Base-by-base conservation (phyloP, 2,797 vertebrate genomes). In the Anguilla pacifica region DNA sequence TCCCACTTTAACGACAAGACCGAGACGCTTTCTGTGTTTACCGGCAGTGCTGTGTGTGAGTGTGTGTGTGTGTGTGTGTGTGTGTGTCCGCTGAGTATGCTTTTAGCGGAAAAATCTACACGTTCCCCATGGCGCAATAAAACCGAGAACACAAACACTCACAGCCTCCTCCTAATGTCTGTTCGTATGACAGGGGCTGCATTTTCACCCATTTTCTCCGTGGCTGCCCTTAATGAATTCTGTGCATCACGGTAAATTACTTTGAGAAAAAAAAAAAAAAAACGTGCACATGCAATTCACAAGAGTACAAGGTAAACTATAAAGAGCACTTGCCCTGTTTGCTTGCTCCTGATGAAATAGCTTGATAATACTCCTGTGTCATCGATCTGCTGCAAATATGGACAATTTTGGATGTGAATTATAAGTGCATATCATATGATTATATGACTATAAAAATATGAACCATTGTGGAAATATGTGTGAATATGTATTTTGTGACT, bases 121-220 rank as follows among this genome's bases (percentile, higher is more conserved):
- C 59, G 51, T 53, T 86, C 61, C 85, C 61, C 19, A 25, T 10
- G 25, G 85, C 64, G 15, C 39, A 49, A 86, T 86, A 86, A 86
- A 86, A 31, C 59, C 25, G 19, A 64, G 22, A 51, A 19, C n/a
- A 51, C 43, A 70, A 86, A 86, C 43, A 61, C 46, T 53, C 11
- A 11, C 22, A 67, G 17, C 15, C 61, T 10, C 19, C 64, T 51
- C 9, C 46, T 72, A 86, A 72, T 86, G 61, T 22, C 15, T 86
- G 85, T 46, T 9, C 43, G 5, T 85, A 46, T 49, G 84, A 64
- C 15, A 67, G 57, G 57, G 84, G 84, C 59, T 61, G 61, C 35
- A 35, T 84, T n/a, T 84, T 57, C 7, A 11, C 9, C 57, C 39
- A 67, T 85, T 67, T 43, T 19, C 61, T 72, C 64, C 22, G 28